Evolutionary conservation across 2,888 invertebrate genomes (phyloP).

Genomic region (Apamea epomidion): DNA sequence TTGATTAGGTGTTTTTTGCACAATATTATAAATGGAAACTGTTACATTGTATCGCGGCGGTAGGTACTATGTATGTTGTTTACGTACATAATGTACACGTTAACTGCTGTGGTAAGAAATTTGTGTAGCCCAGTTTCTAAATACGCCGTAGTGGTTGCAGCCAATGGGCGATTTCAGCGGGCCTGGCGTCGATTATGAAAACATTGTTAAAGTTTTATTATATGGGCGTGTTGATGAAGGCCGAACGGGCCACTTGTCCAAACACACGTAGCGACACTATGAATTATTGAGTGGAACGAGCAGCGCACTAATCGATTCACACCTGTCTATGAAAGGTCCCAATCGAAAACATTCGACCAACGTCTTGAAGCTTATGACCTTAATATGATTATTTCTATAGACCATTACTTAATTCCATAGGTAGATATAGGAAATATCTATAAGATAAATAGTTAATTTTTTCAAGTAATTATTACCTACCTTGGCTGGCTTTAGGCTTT

Average conservation of each 20-base stretch:
- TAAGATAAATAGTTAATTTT: background rate
- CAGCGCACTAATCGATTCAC: slow-evolving; percentile 88
- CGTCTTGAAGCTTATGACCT: slow-evolving; percentile 35
- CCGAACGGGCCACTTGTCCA: slow-evolving; percentile 87
- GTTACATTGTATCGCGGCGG: slow-evolving; percentile 60
- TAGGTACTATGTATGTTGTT: slow-evolving; percentile 67
- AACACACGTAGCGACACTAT: slow-evolving; percentile 83
- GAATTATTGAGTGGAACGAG: slow-evolving; percentile 87
- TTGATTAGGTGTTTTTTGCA: slow-evolving; percentile 74
- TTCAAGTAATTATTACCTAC: background rate
- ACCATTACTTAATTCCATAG: slow-evolving; percentile 13
- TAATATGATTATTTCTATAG: slow-evolving; percentile 23
- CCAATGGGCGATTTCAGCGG: slow-evolving; percentile 77
- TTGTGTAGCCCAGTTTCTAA: slow-evolving; percentile 84
- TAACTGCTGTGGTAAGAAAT: slow-evolving; percentile 75
- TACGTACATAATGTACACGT: slow-evolving; percentile 69
- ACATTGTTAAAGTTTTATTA: slow-evolving; percentile 90
- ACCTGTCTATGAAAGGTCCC: slow-evolving; percentile 79
- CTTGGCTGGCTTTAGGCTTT: background rate
- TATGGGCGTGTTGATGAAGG: slow-evolving; percentile 88
- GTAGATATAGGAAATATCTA: background rate
- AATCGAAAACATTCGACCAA: slow-evolving; percentile 60
- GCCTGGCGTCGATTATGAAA: slow-evolving; percentile 86
- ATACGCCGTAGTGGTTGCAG: slow-evolving; percentile 76
- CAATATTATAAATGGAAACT: slow-evolving; percentile 50